Percentiles rank a stretch among this genome's conserved stretches.
Conservation (phyloP, 2,888 invertebrate species). For the Patella pellucida region DNA sequence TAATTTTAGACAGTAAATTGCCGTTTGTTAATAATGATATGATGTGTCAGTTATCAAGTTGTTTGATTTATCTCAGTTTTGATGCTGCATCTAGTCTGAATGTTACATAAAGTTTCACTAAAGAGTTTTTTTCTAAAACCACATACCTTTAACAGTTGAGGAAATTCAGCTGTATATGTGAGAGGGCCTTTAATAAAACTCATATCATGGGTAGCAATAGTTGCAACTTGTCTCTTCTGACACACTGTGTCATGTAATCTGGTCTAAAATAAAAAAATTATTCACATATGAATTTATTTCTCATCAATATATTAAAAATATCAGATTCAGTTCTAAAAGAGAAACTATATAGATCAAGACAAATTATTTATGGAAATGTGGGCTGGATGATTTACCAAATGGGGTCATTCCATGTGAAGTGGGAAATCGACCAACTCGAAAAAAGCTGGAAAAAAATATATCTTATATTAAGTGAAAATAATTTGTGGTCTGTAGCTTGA, state of each 20-base stretch:
- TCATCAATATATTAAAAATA: too few relatives aligned
- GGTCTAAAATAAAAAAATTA: conserved; percentile 74
- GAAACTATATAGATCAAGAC: too few relatives aligned
- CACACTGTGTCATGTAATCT: conserved; percentile 79
- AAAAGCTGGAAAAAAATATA: too few relatives aligned
- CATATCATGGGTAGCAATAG: conserved; percentile 88
- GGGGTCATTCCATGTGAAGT: too few relatives aligned
- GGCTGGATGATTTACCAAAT: too few relatives aligned
- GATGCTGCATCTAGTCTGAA: too few relatives aligned
- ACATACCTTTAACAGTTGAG: conserved; percentile 77
- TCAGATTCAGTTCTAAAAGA: too few relatives aligned
- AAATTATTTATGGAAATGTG: too few relatives aligned
- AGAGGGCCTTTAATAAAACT: conserved; percentile 77
- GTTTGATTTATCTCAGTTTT: not conserved
- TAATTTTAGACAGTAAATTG: not conserved
- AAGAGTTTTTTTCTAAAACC: not conserved
- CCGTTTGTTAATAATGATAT: not conserved
- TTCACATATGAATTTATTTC: conserved; percentile 11
- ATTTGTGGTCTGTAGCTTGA: too few relatives aligned
- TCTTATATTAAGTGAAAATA: too few relatives aligned
- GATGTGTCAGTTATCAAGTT: not conserved
- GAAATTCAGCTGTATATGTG: conserved; percentile 79
- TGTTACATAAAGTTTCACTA: too few relatives aligned
- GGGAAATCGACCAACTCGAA: too few relatives aligned
- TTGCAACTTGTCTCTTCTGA: conserved; percentile 82